Conservation (phyloP, 2,797 vertebrate species). For the Atherinosoma microstoma region DNA sequence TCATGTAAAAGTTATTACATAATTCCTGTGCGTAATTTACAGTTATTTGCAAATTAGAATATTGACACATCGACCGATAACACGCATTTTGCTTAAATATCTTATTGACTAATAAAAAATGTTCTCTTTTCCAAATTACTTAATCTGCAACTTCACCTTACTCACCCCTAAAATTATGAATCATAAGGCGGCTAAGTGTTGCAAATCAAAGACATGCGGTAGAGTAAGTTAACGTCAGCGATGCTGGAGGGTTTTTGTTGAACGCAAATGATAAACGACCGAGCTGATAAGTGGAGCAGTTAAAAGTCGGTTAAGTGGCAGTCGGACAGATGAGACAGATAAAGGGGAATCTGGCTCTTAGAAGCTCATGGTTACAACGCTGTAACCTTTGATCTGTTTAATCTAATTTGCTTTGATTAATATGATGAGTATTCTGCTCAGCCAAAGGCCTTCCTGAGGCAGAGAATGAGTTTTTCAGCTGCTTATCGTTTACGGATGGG, state of each 20-base stretch:
- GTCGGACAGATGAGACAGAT: background rate
- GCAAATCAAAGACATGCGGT: constrained; percentile 28
- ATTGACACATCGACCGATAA: background rate
- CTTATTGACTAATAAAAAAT: background rate
- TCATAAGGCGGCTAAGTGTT: constrained; percentile 25
- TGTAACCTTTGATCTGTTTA: constrained; percentile 5
- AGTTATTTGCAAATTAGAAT: background rate
- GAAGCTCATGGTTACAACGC: background rate
- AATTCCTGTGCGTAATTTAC: background rate
- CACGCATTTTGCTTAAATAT: background rate
- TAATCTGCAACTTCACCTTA: background rate
- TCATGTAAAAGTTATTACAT: background rate
- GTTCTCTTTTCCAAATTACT: background rate
- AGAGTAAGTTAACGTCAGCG: constrained; percentile 21
- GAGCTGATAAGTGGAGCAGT: constrained; percentile 8
- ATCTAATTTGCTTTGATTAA: constrained; percentile 35
- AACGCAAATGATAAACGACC: constrained; percentile 38
- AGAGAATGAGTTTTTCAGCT: constrained; percentile 19
- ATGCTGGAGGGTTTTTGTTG: constrained; percentile 44
- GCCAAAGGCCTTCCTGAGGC: constrained; percentile 5
- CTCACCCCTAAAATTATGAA: constrained; percentile 11
- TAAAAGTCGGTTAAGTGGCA: constrained; percentile 19
- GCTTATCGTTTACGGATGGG: constrained; percentile 23
- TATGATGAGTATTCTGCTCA: constrained; percentile 3
- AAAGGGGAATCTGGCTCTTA: background rate